Conservation (phyloP, 2,113 vertebrate species). For the Meleagris gallopavo region DNA sequence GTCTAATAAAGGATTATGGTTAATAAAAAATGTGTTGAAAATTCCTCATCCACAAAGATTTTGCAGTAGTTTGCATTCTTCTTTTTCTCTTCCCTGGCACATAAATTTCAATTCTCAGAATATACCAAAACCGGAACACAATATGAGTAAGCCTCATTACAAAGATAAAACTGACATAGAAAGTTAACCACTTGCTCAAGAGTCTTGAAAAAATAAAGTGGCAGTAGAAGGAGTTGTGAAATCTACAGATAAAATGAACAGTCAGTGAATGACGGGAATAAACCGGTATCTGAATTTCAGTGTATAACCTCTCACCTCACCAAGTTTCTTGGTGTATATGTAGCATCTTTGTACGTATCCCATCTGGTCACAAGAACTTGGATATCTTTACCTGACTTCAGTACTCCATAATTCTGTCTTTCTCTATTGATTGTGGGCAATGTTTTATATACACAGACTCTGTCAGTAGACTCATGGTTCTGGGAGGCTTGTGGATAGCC, state of each 20-base stretch:
- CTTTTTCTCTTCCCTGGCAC: not conserved
- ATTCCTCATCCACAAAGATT: conserved; percentile 52
- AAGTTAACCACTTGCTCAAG: not conserved
- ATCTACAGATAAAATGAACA: not conserved
- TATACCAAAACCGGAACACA: not conserved
- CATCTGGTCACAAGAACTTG: not conserved
- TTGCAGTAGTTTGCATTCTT: conserved; percentile 47
- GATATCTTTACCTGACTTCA: not conserved
- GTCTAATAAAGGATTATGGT: conserved; percentile 79
- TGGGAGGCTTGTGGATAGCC: not conserved
- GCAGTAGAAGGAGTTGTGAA: not conserved
- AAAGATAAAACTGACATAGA: not conserved
- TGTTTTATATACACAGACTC: not conserved
- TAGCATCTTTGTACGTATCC: accelerated
- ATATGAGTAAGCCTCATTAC: not conserved
- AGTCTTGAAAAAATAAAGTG: not conserved
- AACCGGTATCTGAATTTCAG: not conserved
- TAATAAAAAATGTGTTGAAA: conserved; percentile 75
- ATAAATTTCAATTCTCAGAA: not conserved
- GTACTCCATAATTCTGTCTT: not conserved
- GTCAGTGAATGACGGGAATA: not conserved
- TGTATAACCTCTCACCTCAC: not conserved
- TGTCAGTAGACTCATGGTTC: not conserved
- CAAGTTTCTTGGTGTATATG: not conserved
- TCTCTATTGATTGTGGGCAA: not conserved